Base-by-base conservation (phyloP, 1,140 invertebrate species). In the Apis florea region DNA sequence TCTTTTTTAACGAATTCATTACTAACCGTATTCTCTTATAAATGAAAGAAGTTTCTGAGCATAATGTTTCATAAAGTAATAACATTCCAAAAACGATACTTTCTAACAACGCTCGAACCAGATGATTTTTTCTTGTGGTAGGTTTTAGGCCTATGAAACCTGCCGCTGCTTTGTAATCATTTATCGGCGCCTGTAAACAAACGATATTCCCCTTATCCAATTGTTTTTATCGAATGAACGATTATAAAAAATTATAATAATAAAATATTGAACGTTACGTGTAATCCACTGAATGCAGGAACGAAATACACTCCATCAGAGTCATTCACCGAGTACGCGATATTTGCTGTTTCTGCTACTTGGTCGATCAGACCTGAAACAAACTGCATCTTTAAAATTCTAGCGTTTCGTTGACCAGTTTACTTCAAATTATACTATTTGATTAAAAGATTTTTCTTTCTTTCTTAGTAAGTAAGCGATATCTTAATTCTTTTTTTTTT, bases 211-310 rank as follows among this genome's bases (percentile, higher is more conserved):
- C 6, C 31, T 31, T 19, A 19, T 63, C 3, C 9, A 19, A 19
- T 19, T 12, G 56, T 21, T n/a, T 58, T 58, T 21, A 58, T 58
- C 12, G 5, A 13, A 8, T 59, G 12, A 59, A n/a, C n/a, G 13
- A 11, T 31, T 19, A 10, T 31, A 10, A 10, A 82, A 49, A 71
- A 24, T 24, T 71, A 31, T 54, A 58, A 40, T 47, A 53, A 58
- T 68, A 11, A 4, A 53, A 69, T 24, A 40, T 63, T 17, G 13
- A 77, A 56, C n/a, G 56, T 93, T n/a, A 98, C 97, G 91, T 98
- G 97, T 78, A 99, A 93, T 26, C 98, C 98, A 93, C 96, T 97
- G 88, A 99, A 99, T 0, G 98, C 97, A 8, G 98, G 98, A 85
- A 99, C 95, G 93, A 99, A 99, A 91, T 96, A 98, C 5, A 98